Percentiles rank a stretch among this genome's conserved stretches.
phyloP scores from a whole-genome alignment of 2,888 invertebrate species.

The Idaea aversata region DNA sequence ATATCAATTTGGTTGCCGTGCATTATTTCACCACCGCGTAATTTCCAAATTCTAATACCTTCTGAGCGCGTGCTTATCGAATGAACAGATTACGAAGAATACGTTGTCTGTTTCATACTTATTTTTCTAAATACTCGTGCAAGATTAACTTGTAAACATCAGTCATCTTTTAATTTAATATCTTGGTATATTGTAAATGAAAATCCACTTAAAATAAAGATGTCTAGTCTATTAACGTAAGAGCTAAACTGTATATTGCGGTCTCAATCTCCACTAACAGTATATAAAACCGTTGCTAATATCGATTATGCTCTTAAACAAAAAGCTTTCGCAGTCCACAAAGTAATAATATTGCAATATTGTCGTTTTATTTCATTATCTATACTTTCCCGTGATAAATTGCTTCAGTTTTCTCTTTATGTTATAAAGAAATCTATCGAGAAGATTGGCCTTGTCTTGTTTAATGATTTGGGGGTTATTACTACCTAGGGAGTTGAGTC shows the following conservation, averaged over 20 bases:
- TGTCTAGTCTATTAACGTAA: neutral
- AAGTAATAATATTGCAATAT: conserved; percentile 27
- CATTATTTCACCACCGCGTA: no score
- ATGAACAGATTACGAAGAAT: no score
- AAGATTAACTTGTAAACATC: no score
- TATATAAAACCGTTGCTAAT: neutral
- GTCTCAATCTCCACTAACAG: neutral
- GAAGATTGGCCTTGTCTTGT: neutral
- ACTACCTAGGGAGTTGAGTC: neutral
- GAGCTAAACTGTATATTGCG: neutral
- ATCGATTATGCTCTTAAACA: neutral
- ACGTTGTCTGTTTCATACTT: no score
- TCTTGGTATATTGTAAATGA: no score
- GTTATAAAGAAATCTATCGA: neutral
- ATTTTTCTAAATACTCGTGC: no score
- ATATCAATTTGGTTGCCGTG: no score
- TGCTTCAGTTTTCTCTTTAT: conserved; percentile 6
- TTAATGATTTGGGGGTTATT: neutral
- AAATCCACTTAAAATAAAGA: no score
- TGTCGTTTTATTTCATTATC: neutral
- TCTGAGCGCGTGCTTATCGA: no score
- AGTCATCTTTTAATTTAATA: no score
- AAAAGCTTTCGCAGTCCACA: conserved; percentile 17
- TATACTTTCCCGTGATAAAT: conserved; percentile 16
- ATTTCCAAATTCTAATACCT: no score